Conservation (phyloP, 2,797 vertebrate species). For the Macropus fuliginosus region DNA sequence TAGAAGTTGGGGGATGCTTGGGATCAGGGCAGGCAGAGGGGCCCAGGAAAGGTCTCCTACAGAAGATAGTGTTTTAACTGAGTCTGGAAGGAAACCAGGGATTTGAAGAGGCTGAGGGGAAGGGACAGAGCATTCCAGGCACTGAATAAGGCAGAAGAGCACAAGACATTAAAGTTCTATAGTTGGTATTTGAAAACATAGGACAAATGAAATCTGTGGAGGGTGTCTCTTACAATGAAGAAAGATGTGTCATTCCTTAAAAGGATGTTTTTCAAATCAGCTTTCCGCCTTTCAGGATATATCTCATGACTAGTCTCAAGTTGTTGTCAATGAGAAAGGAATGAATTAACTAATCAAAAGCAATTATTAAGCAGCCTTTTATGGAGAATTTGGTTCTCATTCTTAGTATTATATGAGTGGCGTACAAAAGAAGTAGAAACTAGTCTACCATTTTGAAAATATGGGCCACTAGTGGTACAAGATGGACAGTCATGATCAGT, state of each 20-base stretch:
- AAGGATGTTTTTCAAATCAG: neutral
- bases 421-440: neutral
- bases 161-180: neutral
- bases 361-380: neutral
- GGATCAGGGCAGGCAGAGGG: neutral
- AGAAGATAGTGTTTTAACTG: neutral
- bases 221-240: neutral
- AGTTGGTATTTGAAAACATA: neutral
- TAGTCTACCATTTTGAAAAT: neutral
- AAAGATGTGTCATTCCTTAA: neutral
- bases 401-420: neutral
- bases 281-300: neutral
- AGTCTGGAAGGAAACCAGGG: neutral
- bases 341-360: neutral
- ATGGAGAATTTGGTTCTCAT: neutral
- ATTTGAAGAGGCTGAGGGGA: neutral
- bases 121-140: neutral
- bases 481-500: neutral
- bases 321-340: neutral
- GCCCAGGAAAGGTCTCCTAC: neutral
- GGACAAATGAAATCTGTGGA: neutral
- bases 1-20: neutral
- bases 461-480: neutral
- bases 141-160: neutral
- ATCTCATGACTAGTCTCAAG: neutral